phyloP scores from a whole-genome alignment of 2,888 invertebrate genomes.

The Lysandra bellargus region DNA sequence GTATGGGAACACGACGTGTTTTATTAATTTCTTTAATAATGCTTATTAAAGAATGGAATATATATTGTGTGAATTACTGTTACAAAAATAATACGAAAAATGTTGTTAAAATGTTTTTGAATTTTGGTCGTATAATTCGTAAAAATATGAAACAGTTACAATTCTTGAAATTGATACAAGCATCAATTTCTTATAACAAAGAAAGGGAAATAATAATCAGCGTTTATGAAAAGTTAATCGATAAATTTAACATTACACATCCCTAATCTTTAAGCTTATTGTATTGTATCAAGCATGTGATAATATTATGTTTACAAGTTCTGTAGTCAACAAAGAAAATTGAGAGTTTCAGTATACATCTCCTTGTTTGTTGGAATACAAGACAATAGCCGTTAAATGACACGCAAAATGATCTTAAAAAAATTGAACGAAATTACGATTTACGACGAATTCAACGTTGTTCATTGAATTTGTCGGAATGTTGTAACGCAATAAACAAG shows the following conservation, averaged over 20 bases:
- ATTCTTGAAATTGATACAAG: background rate
- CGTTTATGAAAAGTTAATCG: background rate
- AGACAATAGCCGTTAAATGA: too few relatives aligned
- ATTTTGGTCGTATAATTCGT: background rate
- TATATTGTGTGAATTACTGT: too few relatives aligned
- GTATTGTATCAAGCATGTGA: background rate
- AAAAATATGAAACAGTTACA: background rate
- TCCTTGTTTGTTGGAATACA: background rate
- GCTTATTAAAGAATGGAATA: too few relatives aligned
- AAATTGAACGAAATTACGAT: too few relatives aligned
- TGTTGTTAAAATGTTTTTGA: background rate
- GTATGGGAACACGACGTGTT: too few relatives aligned
- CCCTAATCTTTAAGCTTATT: background rate
- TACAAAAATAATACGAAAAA: background rate
- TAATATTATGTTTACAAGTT: background rate
- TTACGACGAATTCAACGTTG: too few relatives aligned
- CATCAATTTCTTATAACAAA: background rate
- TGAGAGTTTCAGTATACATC: background rate
- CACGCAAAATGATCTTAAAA: too few relatives aligned
- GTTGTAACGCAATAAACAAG: background rate
- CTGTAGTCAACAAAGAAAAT: background rate
- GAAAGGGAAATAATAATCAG: background rate
- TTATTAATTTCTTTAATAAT: too few relatives aligned
- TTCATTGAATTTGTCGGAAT: too few relatives aligned
- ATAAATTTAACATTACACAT: background rate